Percentiles rank a stretch among this genome's conserved stretches.
These are phyloP conservation scores for Notarius lentiginosus DNA, from an alignment of 2,113 vertebrate species.

Conservation along the genomic window DNA sequence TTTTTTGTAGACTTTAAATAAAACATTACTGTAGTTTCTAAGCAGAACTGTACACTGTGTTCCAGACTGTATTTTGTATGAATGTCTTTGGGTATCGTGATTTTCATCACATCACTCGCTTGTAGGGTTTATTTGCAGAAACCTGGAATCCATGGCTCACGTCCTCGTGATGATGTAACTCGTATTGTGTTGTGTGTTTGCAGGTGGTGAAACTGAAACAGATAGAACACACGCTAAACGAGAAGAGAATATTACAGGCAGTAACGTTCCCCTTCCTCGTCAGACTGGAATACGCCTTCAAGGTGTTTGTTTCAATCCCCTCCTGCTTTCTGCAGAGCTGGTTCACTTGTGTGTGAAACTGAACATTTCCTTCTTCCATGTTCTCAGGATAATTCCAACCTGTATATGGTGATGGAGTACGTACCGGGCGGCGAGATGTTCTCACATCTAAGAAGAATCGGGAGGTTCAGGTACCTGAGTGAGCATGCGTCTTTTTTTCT, in stretches of 20 bases:
- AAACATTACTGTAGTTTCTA: not conserved
- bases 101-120: not conserved
- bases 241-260: slow-evolving; percentile 98
- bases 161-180: not conserved
- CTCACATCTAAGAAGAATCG: slow-evolving; percentile 98
- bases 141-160: not conserved
- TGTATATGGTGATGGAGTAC: slow-evolving; percentile 82
- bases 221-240: slow-evolving; percentile 98
- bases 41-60: not conserved
- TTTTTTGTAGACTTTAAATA: not conserved
- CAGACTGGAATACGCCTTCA: slow-evolving; percentile 96
- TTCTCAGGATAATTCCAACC: slow-evolving; percentile 93
- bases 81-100: not conserved
- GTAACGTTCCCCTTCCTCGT: slow-evolving; percentile 98
- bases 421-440: slow-evolving; percentile 99
- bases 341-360: not conserved
- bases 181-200: slow-evolving; percentile 26
- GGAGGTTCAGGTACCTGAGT: slow-evolving; percentile 88
- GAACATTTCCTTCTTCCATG: not conserved
- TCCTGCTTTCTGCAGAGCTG: not conserved
- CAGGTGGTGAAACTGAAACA: slow-evolving; percentile 99
- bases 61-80: not conserved
- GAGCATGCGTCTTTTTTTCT: no score
- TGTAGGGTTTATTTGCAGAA: not conserved
- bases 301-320: slow-evolving; percentile 72